Percentiles rank a stretch among this genome's conserved stretches.
These are phyloP conservation scores for Sericinus montela DNA, from an alignment of 2,888 invertebrate genomes.

Conservation along the genomic window DNA sequence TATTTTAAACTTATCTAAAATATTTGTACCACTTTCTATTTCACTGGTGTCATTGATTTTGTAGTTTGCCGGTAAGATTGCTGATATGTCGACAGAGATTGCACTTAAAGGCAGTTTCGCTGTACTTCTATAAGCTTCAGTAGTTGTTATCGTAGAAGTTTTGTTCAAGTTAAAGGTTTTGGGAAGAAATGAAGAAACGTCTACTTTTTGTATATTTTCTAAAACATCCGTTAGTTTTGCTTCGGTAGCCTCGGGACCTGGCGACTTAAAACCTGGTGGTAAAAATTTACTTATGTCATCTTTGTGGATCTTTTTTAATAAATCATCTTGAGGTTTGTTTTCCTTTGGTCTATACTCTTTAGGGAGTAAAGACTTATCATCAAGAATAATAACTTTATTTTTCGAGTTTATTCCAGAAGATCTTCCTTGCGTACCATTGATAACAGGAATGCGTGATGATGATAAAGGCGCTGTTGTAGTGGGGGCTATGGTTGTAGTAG, in stretches of 20 bases:
- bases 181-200: constrained; percentile 81
- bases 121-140: constrained; percentile 43
- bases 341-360: constrained; percentile 75
- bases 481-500: constrained; percentile 35
- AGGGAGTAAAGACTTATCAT: constrained; percentile 74
- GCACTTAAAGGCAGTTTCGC: constrained; percentile 41
- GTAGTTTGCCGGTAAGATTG: constrained; percentile 82
- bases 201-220: constrained; percentile 52
- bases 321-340: constrained; percentile 54
- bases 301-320: constrained; percentile 67
- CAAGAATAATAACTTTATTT: constrained; percentile 78
- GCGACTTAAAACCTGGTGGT: constrained; percentile 83
- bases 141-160: constrained; percentile 34
- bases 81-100: constrained; percentile 72
- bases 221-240: constrained; percentile 41
- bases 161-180: constrained; percentile 78
- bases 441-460: constrained; percentile 36
- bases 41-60: constrained; percentile 58
- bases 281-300: constrained; percentile 81
- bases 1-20: constrained; percentile 46
- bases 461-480: constrained; percentile 27
- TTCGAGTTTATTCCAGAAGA: constrained; percentile 78
- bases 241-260: constrained; percentile 43
- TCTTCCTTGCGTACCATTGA: constrained; percentile 67
- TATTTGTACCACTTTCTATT: constrained; percentile 30